These are phyloP conservation scores for Drosophila subquinaria DNA, from an alignment of 2,888 invertebrate species.

Conservation along the genomic window DNA sequence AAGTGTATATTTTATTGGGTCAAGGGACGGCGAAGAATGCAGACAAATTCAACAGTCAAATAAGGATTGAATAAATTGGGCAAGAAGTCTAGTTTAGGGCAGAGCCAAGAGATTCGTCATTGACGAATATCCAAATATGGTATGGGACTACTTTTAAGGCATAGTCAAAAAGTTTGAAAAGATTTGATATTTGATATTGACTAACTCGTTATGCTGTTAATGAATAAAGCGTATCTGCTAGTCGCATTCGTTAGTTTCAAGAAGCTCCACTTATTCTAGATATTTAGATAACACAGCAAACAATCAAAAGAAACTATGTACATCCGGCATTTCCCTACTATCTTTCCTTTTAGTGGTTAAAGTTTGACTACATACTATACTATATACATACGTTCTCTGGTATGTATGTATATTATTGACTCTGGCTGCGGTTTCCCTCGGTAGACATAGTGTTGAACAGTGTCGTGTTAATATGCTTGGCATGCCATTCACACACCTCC, in stretches of 20 bases:
- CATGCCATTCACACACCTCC: conserved; percentile 25
- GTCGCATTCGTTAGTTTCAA: background rate
- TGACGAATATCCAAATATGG: background rate
- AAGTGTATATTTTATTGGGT: background rate
- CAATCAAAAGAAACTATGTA: conserved; percentile 24
- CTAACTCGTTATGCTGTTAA: conserved; percentile 8
- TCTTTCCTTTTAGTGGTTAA: conserved; percentile 24
- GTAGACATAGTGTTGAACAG: conserved; percentile 21
- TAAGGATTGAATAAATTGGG: conserved; percentile 18
- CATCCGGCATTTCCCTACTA: conserved; percentile 19
- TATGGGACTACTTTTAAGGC: conserved; percentile 11
- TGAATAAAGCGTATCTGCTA: background rate
- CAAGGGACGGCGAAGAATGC: conserved; percentile 1
- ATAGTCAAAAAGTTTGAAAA: conserved; percentile 2
- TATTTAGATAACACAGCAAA: conserved; percentile 22
- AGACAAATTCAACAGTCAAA: conserved; percentile 7
- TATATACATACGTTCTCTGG: background rate
- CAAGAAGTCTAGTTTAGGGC: conserved; percentile 2
- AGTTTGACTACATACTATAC: background rate
- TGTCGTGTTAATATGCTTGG: conserved; percentile 31
- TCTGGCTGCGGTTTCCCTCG: conserved; percentile 37
- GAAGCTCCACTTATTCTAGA: conserved; percentile 9
- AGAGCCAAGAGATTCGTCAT: background rate
- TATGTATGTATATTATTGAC: conserved; percentile 27
- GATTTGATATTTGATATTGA: background rate